Conservation (phyloP, 2,797 vertebrate genomes). For the Pelobates cultripes region DNA sequence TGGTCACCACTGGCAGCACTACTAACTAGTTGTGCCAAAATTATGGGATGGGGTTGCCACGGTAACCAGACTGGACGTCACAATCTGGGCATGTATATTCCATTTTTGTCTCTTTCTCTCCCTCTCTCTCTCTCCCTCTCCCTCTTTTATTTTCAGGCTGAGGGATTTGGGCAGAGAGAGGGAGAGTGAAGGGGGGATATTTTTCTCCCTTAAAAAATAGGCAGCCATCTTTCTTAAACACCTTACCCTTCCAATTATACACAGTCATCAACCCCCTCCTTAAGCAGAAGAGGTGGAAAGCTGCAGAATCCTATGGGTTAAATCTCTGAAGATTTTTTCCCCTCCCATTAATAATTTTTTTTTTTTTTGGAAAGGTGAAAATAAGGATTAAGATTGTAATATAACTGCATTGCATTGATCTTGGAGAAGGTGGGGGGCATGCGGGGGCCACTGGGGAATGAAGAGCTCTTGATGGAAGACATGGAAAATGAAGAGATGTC, state of each 20-base stretch:
- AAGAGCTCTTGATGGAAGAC: conserved; percentile 90
- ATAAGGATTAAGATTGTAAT: conserved; percentile 66
- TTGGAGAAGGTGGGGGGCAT: conserved; percentile 70
- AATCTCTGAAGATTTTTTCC: conserved; percentile 3
- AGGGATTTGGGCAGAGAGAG: conserved; percentile 77
- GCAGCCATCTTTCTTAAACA: conserved; percentile 72
- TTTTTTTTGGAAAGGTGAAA: neutral
- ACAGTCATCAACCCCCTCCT: conserved; percentile 48
- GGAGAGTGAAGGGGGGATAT: conserved; percentile 59
- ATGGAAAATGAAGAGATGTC: conserved; percentile 91
- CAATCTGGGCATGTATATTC: conserved; percentile 93
- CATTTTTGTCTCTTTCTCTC: conserved; percentile 76
- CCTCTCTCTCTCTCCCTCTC: conserved; percentile 39
- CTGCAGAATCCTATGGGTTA: conserved; percentile 78
- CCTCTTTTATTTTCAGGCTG: conserved; percentile 83
- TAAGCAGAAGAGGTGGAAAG: conserved; percentile 67
- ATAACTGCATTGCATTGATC: conserved; percentile 33
- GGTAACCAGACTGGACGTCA: conserved; percentile 97
- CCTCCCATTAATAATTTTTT: neutral
- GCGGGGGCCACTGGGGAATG: conserved; percentile 91
- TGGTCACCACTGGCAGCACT: conserved; percentile 65
- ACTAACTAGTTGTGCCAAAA: conserved; percentile 81
- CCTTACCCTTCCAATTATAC: conserved; percentile 65
- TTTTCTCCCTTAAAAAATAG: conserved; percentile 57
- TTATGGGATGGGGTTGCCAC: conserved; percentile 95